A percentile compares a stretch with the other conserved stretches of the same genome.
Evolutionary conservation across 2,797 vertebrate genomes (phyloP).

Genomic region (Antennarius maculatus): DNA sequence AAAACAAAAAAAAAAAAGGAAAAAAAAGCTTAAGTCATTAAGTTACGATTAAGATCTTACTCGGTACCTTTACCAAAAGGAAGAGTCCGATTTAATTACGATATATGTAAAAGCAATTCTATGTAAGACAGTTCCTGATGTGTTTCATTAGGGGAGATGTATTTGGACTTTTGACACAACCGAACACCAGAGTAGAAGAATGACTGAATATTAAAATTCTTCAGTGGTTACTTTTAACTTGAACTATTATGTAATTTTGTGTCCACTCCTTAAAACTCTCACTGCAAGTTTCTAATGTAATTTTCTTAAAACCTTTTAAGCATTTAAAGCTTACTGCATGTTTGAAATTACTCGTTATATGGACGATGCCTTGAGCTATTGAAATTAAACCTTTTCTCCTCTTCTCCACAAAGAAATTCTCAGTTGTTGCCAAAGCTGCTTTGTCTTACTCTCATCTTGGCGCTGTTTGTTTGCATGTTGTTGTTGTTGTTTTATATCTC

Average conservation of each 20-base stretch:
- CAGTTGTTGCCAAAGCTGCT: constrained; percentile 71
- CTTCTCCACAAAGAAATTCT: constrained; percentile 56
- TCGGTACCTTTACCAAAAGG: constrained; percentile 65
- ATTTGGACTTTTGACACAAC: constrained; percentile 39
- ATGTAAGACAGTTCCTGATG: constrained; percentile 40
- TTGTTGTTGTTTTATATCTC: constrained; percentile 56
- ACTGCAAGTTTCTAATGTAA: constrained; percentile 61
- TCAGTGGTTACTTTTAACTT: constrained; percentile 65
- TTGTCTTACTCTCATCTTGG: constrained; percentile 66
- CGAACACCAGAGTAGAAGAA: constrained; percentile 52
- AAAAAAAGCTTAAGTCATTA: constrained; percentile 49
- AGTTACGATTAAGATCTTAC: constrained; percentile 40
- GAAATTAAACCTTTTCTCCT: constrained; percentile 55
- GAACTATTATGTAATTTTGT: constrained; percentile 61
- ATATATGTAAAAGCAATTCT: constrained; percentile 54
- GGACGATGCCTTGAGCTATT: constrained; percentile 75
- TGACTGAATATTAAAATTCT: constrained; percentile 40
- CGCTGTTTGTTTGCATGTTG: constrained; percentile 73
- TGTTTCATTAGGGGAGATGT: constrained; percentile 38
- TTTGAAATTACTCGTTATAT: constrained; percentile 73
- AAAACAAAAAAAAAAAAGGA: constrained; percentile 20
- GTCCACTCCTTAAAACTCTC: constrained; percentile 52
- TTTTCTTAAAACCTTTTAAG: constrained; percentile 57
- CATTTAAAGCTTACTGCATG: constrained; percentile 79
- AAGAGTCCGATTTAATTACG: constrained; percentile 56